phyloP scores from a whole-genome alignment of 2,888 invertebrate species.

The Pristionchus mayeri region DNA sequence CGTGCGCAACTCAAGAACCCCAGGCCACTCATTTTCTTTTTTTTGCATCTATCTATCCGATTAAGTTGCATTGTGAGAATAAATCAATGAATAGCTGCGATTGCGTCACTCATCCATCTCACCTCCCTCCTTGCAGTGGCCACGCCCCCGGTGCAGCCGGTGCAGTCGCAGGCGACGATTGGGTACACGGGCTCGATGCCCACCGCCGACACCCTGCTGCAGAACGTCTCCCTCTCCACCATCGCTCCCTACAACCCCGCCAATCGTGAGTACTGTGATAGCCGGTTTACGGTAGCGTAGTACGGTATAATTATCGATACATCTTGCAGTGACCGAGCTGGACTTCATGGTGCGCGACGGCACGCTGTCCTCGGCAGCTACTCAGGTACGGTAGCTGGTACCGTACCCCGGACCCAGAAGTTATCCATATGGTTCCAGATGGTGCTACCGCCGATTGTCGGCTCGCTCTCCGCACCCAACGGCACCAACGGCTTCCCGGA shows the following conservation, averaged over 20 bases:
- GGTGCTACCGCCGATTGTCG: constrained; percentile 7
- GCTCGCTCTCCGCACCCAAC: constrained; percentile 18
- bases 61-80: no score
- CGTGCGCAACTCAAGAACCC: no score
- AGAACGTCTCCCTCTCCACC: constrained; percentile 48
- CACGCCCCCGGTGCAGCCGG: background rate
- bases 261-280: constrained; percentile 10
- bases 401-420: background rate
- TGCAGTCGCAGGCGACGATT: background rate
- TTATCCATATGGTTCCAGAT: background rate
- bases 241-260: constrained; percentile 45
- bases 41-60: no score
- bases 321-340: constrained; percentile 48
- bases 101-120: background rate
- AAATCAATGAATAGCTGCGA: no score
- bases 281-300: background rate
- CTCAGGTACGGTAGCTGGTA: background rate
- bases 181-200: constrained; percentile 37
- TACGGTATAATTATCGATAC: constrained; percentile 6
- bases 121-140: background rate
- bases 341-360: constrained; percentile 45
- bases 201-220: constrained; percentile 34
- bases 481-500: constrained; percentile 36
- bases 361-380: background rate
- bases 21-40: no score